phyloP scores from a whole-genome alignment of 1,140 invertebrate genomes.

The Procambarus virginalis region DNA sequence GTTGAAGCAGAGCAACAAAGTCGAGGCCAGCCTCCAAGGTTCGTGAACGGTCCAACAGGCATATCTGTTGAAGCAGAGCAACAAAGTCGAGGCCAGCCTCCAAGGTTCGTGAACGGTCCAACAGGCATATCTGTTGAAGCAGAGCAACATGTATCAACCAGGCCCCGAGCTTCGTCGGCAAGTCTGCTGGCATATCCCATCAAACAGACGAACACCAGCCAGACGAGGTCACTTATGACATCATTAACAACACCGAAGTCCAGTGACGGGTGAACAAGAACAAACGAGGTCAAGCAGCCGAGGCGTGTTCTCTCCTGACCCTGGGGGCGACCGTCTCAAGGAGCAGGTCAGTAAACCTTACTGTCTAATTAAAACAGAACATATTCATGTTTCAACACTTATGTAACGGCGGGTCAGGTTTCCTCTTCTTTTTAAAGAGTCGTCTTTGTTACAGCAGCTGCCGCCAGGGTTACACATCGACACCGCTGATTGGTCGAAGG shows the following conservation, averaged over 20 bases:
- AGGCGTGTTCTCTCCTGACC: neutral
- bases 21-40: neutral
- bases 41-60: neutral
- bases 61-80: neutral
- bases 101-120: neutral
- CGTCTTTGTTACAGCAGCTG: neutral
- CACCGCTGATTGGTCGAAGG: constrained; percentile 17
- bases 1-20: neutral
- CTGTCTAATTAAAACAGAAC: neutral
- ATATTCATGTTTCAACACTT: no score
- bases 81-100: neutral
- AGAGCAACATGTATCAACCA: neutral
- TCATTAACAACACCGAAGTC: no score
- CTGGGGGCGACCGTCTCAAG: neutral
- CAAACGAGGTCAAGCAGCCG: neutral
- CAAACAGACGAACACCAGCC: no score
- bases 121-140: neutral
- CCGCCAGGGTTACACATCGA: constrained; percentile 15
- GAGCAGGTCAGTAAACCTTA: neutral
- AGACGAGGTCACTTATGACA: no score
- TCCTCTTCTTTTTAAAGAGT: neutral
- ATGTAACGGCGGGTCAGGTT: no score
- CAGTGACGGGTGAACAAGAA: neutral
- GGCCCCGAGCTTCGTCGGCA: neutral
- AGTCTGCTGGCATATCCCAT: no score